Evolutionary conservation across 2,888 invertebrate genomes (phyloP), one percentile per base, ranked within the genome.

Genomic region (Smittia aterrima): DNA sequence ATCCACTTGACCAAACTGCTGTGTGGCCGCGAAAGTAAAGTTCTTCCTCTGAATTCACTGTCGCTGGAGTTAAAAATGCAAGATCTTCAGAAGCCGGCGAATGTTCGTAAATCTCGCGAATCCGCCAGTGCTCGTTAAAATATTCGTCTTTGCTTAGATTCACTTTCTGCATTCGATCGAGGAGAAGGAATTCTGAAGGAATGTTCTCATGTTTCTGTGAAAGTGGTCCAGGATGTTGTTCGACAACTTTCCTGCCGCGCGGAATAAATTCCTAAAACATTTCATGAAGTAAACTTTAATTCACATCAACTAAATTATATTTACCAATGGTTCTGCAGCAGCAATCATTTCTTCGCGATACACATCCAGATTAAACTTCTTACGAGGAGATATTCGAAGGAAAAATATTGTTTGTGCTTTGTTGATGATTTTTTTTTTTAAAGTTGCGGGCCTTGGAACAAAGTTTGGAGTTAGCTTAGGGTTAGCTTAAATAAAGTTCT

Each of bases 321-420:
- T 80, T 84, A 92, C 92, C 92, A 92, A 87, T 85, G 93, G 93
- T 86, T 93, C 92, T 85, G 92, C 91, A 85, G 93, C 93, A 87
- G 93, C 92, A 85, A 93, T 93, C 92, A 93, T 93, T 85, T 83
- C 87, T 85, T 89, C 88, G 84, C 86, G 88, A 86, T 88, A 88
- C 84, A 90, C 92, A 92, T 93, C 93, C 93, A 93, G 93, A 92
- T 92, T 93, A 58, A 22, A 13, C 20, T 58, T 58, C 16, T n/a
- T 16, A 47, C 2, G 22, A 22, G 2, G 3, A 32, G n/a, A 47
- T 20, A 22, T 58, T 58, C 13, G 22, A 58, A 3, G 9, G 4
- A 58, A 58, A 58, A 58, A 47, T 11, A 11, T 6, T 11, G 2
- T 47, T 13, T 4, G 16, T 4, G 3, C 3, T 2, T 47, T 47